Evolutionary conservation across 1,140 invertebrate species (phyloP), one percentile per base, ranked within the genome.

Genomic region (Macrostomum lignano): DNA sequence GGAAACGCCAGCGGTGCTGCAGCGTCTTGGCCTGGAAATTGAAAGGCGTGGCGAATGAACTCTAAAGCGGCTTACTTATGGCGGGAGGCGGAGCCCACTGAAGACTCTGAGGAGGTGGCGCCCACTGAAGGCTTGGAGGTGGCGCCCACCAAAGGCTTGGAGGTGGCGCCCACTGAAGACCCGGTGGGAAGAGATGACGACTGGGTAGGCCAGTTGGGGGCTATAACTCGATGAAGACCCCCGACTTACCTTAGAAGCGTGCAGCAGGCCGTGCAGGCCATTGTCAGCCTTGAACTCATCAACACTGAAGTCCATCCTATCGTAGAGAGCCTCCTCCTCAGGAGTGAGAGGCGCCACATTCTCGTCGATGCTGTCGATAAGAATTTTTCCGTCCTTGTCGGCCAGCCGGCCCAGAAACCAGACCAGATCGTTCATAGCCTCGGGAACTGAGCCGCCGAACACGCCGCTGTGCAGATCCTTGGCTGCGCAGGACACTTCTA

Each of bases 401-500:
- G 53, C 48, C 17, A 58, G 37, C 6, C 36, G 43, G 11, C 36
- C 37, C 38, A 58, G 40, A 3, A 58, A 30, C 17, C 35, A 36
- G 21, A 52, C 38, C 13, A 58, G 35, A 38, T 58, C 55, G 22
- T 36, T 42, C 53, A 58, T 56, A 2, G 51, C 49, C 41, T 58
- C 55, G 43, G 53, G 46, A 50, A 63, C 55, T 31, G 72, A 71
- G 19, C 86, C 86, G 14, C 86, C 86, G 63, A 72, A 91, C 3
- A 78, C 68, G 19, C 86, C 86, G 52, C 79, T 88, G 51, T 94
- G 86, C 10, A 96, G 56, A 63, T 96, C 88, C 61, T 79, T 82
- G 17, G 56, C 54, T 5, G 79, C 71, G 59, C 82, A 82, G 47
- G 71, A 66, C 15, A 96, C 65, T 60, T 93, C 78, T 20, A 91